Conservation (phyloP, 1,140 invertebrate species). For the Magallana gigas region DNA sequence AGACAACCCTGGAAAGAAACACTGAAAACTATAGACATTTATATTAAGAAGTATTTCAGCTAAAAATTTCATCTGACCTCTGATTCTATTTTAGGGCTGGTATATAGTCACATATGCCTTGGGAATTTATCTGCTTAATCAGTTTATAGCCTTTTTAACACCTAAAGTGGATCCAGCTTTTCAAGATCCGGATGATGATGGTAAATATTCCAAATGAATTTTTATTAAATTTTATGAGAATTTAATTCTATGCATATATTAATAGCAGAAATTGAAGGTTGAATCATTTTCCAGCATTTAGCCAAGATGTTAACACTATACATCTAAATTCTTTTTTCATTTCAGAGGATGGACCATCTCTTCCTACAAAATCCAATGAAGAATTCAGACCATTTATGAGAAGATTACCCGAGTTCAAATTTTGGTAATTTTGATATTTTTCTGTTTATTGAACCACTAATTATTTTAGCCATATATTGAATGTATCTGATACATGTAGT, state of each 20-base stretch:
- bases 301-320: too few relatives aligned
- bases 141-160: constrained; percentile 99
- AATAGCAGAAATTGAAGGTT: too few relatives aligned
- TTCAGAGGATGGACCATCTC: constrained; percentile 87
- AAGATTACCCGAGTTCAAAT: constrained; percentile 99
- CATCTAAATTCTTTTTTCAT: constrained; percentile 46
- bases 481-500: too few relatives aligned
- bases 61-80: constrained; percentile 32
- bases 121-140: constrained; percentile 99
- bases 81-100: constrained; percentile 92
- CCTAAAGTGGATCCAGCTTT: constrained; percentile 99
- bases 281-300: too few relatives aligned
- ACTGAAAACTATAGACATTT: not conserved
- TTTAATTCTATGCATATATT: too few relatives aligned
- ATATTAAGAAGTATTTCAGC: constrained; percentile 47
- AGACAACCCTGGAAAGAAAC: too few relatives aligned
- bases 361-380: constrained; percentile 96
- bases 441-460: too few relatives aligned
- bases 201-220: constrained; percentile 47
- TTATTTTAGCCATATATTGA: too few relatives aligned
- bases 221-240: not conserved
- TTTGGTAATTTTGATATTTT: constrained; percentile 86
- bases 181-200: constrained; percentile 86
- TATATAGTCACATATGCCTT: constrained; percentile 99
- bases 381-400: constrained; percentile 99